Conservation (phyloP, 2,888 invertebrate genomes). For the Ophraella communa region DNA sequence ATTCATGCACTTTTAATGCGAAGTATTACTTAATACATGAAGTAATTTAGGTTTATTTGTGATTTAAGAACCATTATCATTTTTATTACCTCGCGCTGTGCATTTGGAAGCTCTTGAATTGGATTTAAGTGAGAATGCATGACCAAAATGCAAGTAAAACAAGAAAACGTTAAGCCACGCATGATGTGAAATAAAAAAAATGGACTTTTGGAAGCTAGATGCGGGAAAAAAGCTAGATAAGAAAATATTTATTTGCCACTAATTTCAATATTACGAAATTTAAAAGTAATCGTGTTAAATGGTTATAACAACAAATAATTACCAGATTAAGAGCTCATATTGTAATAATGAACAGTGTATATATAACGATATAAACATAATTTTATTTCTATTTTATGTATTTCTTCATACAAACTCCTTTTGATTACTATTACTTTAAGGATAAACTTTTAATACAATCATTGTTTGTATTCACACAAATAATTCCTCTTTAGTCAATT, state of each 20-base stretch:
- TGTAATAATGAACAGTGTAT: background rate
- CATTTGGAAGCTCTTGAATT: background rate
- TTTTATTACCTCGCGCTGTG: background rate
- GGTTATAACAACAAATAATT: background rate
- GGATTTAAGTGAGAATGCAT: background rate
- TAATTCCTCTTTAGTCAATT: no score
- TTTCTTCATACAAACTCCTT: background rate
- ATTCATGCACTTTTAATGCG: no score
- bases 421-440: no score
- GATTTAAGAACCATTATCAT: no score
- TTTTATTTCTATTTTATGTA: no score
- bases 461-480: no score
- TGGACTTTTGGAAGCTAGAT: background rate
- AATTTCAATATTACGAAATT: background rate
- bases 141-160: background rate
- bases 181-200: background rate
- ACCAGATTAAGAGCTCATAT: slow-evolving; percentile 18
- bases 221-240: background rate
- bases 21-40: no score
- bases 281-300: background rate
- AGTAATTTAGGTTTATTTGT: no score
- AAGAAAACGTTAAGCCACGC: background rate
- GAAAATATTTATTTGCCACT: background rate
- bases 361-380: background rate
- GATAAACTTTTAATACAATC: no score